Evolutionary conservation across 2,113 vertebrate species (phyloP), one percentile per base, ranked within the genome.

Genomic region (Nicator chloris): DNA sequence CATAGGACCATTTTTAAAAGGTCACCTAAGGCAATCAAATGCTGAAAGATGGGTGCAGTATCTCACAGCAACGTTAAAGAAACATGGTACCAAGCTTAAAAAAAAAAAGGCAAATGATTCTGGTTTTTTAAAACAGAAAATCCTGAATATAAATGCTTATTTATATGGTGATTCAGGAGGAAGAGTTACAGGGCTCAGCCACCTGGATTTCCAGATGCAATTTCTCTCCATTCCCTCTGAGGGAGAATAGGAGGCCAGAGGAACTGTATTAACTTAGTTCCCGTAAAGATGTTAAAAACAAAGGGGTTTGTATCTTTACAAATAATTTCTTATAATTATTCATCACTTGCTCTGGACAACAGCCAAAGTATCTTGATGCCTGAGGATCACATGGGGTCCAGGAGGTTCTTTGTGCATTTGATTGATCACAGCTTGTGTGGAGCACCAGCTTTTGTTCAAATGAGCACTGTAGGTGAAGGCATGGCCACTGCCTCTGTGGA

Each of bases 231-330:
- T 92, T 94, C 65, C 91, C 91, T 70, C 88, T 95, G 93, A 71
- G 92, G 95, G 93, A 91, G 59, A 69, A 60, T 42, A 90, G 91
- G 84, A 88, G 45, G 35, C 53, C 33, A 77, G 92, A 92, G 82
- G 40, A 80, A 65, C 54, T 69, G 84, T 91, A 85, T 95, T 96
- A 76, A 91, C 33, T 70, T 94, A 64, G 90, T 96, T 95, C 94
- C 95, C 94, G 57, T 96, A 94, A 88, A 94, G 73, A 91, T 92
- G 70, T 86, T 96, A 86, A 92, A 93, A 94, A 70, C 76, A 92
- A 95, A 91, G 30, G 45, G 31, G 10, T 78, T 92, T 96, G 60
- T 91, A 79, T 88, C 66, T 92, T 76, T 57, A 53, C 60, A 53
- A 44, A 1, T 50, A 56, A 60, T 75, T 95, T 95, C 92, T 76